These are phyloP conservation scores for Lycaena phlaeas DNA, from an alignment of 2,888 invertebrate species.

Conservation along the genomic window DNA sequence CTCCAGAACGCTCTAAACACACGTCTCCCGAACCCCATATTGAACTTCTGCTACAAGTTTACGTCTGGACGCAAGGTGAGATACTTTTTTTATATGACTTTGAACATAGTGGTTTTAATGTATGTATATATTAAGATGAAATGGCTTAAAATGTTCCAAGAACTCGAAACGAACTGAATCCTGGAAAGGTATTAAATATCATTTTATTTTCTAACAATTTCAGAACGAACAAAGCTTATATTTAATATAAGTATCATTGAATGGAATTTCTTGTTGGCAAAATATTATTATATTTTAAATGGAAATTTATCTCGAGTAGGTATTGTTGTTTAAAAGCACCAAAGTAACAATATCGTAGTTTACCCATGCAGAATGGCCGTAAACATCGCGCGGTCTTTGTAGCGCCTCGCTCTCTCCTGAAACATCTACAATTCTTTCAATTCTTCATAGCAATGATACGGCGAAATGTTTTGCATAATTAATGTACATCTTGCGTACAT, in stretches of 20 bases:
- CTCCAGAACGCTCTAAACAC: conserved; percentile 91
- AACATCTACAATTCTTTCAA: no score
- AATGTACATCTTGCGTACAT: no score
- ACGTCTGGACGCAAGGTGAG: conserved; percentile 88
- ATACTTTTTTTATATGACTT: conserved; percentile 4
- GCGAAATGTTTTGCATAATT: no score
- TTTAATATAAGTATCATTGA: no score
- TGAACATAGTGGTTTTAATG: background rate
- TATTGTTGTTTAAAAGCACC: background rate
- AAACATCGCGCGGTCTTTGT: conserved; percentile 13
- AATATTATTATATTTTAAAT: background rate
- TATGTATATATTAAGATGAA: no score
- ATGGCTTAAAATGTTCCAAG: no score
- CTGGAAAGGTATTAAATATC: no score
- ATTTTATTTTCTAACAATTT: no score
- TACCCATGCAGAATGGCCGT: conserved; percentile 3
- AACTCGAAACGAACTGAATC: no score
- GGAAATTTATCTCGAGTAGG: background rate
- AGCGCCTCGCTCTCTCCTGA: no score
- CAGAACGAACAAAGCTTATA: no score
- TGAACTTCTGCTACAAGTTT: conserved; percentile 93
- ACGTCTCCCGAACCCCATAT: conserved; percentile 87
- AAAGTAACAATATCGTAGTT: conserved; percentile 5
- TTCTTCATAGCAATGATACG: no score
- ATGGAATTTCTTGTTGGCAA: background rate